A percentile compares a stretch with the other conserved stretches of the same genome.
phyloP scores from a whole-genome alignment of 2,113 vertebrate genomes.

The Xyrauchen texanus region DNA sequence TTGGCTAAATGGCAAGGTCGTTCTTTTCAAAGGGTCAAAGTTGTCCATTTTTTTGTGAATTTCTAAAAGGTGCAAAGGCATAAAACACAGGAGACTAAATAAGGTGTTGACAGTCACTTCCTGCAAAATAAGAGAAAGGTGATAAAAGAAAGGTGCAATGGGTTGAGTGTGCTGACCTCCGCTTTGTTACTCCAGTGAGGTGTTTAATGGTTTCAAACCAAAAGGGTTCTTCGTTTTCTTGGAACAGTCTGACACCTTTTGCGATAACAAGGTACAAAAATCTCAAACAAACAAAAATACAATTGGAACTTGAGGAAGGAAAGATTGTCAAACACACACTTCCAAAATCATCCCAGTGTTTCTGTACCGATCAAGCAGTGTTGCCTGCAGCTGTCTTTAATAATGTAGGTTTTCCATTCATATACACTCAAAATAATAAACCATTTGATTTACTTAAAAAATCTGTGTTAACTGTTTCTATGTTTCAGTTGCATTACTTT shows the following conservation, averaged over 20 bases:
- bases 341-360: neutral
- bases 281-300: neutral
- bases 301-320: neutral
- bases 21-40: slow-evolving; percentile 19
- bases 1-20: slow-evolving; percentile 25
- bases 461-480: no score
- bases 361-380: neutral
- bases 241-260: neutral
- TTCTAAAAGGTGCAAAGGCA: slow-evolving; percentile 9
- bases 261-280: neutral
- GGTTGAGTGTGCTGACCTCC: slow-evolving; percentile 11
- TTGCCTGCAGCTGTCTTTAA: no score
- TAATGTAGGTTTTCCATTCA: no score
- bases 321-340: neutral
- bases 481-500: no score
- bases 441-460: no score
- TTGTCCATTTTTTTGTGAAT: slow-evolving; percentile 25
- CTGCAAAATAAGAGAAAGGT: no score
- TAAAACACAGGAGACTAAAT: slow-evolving; percentile 11
- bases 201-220: neutral
- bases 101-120: no score
- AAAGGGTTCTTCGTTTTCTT: neutral
- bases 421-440: no score
- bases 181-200: slow-evolving; percentile 3
- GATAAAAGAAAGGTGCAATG: neutral